Base-by-base conservation (phyloP, 2,888 invertebrate species). In the Platynereis dumerilii region DNA sequence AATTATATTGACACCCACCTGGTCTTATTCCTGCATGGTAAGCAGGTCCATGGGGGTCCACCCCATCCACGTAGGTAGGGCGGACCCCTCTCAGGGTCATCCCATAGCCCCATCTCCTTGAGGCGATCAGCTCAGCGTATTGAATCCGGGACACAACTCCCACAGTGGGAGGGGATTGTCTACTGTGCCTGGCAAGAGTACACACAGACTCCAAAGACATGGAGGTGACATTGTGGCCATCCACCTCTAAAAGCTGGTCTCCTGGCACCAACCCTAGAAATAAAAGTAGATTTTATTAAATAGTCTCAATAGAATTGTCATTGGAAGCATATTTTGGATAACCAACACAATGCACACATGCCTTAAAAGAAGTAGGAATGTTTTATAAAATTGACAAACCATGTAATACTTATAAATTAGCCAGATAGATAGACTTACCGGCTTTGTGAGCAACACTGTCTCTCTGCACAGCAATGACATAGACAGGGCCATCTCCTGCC, bases 171-270 rank as follows among this genome's bases (percentile, higher is more conserved):
- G 81, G 78, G 34, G 72, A 72, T n/a, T 71, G 66, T 0, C 70
- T 44, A 29, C 75, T 75, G 58, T 74, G 70, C 45, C 72, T 75
- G 10, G 80, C 82, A 26, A 80, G 68, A 3, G 72, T 72, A 52
- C 73, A 74, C 28, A 83, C 59, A 34, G 76, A 74, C 7, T 80
- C 76, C 1, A 75, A 71, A 1, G 82, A 77, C 75, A 80, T 72
- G 24, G 72, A 72, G 1, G 75, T 73, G 3, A 82, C 83, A 70
- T 83, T 80, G 54, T 77, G 77, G 10, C 77, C 79, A 60, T 83
- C 80, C 2, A 83, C 67, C 62, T 82, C 78, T 24, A 83, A 67
- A 26, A 83, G 74, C 67, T 80, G 79, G 66, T 83, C 83, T 1
- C 83, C 83, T 10, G 77, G 72, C 28, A 74, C 22, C 34, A 34